These are phyloP conservation scores for Drosophila borborema DNA, from an alignment of 2,888 invertebrate species.

Conservation along the genomic window DNA sequence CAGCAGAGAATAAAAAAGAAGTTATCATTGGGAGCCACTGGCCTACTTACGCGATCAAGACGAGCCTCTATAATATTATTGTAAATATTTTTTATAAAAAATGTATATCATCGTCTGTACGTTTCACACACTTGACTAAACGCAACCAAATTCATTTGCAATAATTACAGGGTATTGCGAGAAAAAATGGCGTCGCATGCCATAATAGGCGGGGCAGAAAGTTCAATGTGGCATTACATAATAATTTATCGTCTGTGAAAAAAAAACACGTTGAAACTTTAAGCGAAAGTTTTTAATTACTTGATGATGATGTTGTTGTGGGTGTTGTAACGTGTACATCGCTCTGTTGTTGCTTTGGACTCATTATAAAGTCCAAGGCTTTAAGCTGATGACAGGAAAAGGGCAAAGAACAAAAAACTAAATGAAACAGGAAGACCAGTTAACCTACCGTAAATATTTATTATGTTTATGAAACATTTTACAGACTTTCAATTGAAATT, in stretches of 20 bases:
- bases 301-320: conserved; percentile 23
- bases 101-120: too few relatives aligned
- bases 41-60: too few relatives aligned
- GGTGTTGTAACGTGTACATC: conserved; percentile 7
- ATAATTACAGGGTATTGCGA: conserved; percentile 16
- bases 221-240: conserved; percentile 49
- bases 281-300: conserved; percentile 74
- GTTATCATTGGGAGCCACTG: too few relatives aligned
- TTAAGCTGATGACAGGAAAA: conserved; percentile 7
- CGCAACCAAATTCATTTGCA: background rate
- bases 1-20: too few relatives aligned
- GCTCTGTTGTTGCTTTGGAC: conserved; percentile 9
- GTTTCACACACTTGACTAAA: too few relatives aligned
- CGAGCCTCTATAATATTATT: too few relatives aligned
- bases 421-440: conserved; percentile 21
- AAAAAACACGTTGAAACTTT: conserved; percentile 49
- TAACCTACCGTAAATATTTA: conserved; percentile 79
- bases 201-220: conserved; percentile 31
- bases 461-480: conserved; percentile 82
- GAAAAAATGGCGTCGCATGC: conserved; percentile 1
- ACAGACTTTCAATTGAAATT: conserved; percentile 77
- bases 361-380: conserved; percentile 40
- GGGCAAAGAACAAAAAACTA: background rate
- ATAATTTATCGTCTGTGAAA: conserved; percentile 57
- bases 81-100: too few relatives aligned